Evolutionary conservation across 2,888 invertebrate species (phyloP), one percentile per base, ranked within the genome.

Genomic region (Auanema freiburgensis): DNA sequence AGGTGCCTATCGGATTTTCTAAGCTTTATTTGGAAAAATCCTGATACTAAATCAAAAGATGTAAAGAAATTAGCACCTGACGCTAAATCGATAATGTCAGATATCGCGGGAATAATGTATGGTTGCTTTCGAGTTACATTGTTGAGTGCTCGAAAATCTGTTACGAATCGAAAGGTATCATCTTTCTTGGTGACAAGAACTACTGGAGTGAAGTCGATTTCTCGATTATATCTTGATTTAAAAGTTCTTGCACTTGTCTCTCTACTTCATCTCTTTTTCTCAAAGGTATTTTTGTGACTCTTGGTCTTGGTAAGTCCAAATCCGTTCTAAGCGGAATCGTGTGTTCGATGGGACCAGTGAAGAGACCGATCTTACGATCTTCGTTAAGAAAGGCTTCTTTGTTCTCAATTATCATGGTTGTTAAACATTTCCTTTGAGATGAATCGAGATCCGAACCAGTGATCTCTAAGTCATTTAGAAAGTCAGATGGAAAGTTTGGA

Each of bases 341-440:
- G 44, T 69, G 69, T 21, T 63, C 54, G 8, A 66, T 42, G 24
- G 59, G 59, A 18, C 69, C 66, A 1, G 14, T 59, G 58, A 60
- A 69, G 1, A 23, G 4, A 41, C 69, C 69, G 21, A 69, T 59
- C 10, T 63, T 16, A 10, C 57, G 57, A 24, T 69, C 66, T 14
- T 63, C 63, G 46, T 66, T 66, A 59, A 56, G 66, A 53, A 66
- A 66, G 12, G 57, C 59, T 6, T 59, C 40, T 11, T 42, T 12
- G 11, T 57, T 8, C 2, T 14, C 24, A 14, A 16, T 12, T 23
- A 68, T 59, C 5, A 53, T 8, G 1, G 12, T 33, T n/a, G n/a
- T 12, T 23, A 68, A 57, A 8, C 3, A 10, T 21, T 55, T 42
- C 4, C 41, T 57, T 16, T 42, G n/a, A 8, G 18, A 5, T 2